Percentiles rank a stretch among this genome's conserved stretches.
Conservation (phyloP, 2,797 vertebrate species). For the Siniperca scherzeri region DNA sequence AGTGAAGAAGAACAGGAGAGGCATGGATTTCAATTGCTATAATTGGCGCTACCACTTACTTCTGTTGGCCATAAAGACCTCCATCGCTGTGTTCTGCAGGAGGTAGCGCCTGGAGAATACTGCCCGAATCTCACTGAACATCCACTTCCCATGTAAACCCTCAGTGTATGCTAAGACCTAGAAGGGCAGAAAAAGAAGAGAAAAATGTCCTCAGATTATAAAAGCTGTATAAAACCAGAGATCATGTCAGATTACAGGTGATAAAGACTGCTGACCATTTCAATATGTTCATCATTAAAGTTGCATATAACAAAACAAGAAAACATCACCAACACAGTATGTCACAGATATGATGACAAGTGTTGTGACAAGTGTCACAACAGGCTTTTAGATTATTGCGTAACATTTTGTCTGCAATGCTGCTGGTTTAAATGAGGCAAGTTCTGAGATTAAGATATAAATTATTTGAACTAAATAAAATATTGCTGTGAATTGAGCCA, state of each 20-base stretch:
- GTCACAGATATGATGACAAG: background rate
- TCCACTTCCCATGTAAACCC: slow-evolving; percentile 99
- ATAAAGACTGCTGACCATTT: slow-evolving; percentile 8
- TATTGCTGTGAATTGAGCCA: background rate
- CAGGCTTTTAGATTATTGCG: background rate
- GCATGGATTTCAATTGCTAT: slow-evolving; percentile 1
- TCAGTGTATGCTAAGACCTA: slow-evolving; percentile 96
- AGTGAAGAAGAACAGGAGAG: background rate
- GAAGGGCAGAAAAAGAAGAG: slow-evolving; percentile 36
- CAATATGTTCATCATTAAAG: background rate
- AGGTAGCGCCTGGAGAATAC: slow-evolving; percentile 96
- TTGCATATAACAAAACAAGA: background rate
- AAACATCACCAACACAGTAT: background rate
- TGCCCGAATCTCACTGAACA: slow-evolving; percentile 99
- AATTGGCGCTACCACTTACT: slow-evolving; percentile 85
- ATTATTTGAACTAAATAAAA: background rate
- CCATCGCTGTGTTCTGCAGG: slow-evolving; percentile 95
- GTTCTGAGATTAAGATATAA: background rate
- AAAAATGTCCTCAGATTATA: background rate
- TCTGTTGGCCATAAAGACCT: slow-evolving; percentile 99
- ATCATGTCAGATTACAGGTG: background rate
- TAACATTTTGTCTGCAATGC: background rate
- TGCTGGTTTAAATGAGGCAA: background rate
- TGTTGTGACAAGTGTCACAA: background rate
- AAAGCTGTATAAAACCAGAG: slow-evolving; percentile 12